A percentile compares a stretch with the other conserved stretches of the same genome.
These are phyloP conservation scores for Hemibagrus wyckioides DNA, from an alignment of 2,113 vertebrate species.

Conservation along the genomic window DNA sequence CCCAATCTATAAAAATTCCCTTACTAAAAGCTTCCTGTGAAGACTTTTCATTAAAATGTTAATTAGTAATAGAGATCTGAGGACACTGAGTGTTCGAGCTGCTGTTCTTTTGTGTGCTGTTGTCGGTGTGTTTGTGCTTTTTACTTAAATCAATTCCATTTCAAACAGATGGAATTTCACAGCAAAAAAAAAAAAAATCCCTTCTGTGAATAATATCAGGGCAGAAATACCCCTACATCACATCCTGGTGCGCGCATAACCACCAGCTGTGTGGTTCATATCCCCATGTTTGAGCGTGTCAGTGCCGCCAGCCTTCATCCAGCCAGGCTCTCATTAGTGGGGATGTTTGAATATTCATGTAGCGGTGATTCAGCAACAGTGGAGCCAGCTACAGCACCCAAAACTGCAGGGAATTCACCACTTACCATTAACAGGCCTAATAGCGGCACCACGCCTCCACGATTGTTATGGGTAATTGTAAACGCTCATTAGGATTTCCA, in stretches of 20 bases:
- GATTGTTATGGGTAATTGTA: slow-evolving; percentile 57
- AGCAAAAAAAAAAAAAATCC: slow-evolving; percentile 17
- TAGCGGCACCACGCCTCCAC: slow-evolving; percentile 51
- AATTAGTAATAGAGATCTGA: slow-evolving; percentile 44
- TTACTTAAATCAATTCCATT: slow-evolving; percentile 42
- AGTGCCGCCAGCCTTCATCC: slow-evolving; percentile 46
- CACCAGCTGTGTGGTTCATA: slow-evolving; percentile 55
- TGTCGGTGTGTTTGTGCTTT: slow-evolving; percentile 46
- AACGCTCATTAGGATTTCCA: slow-evolving; percentile 51
- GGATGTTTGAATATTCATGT: slow-evolving; percentile 55
- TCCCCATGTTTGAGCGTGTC: slow-evolving; percentile 34
- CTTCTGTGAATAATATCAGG: slow-evolving; percentile 36
- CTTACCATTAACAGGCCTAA: slow-evolving; percentile 57
- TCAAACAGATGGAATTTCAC: slow-evolving; percentile 42
- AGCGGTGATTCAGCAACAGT: slow-evolving; percentile 45
- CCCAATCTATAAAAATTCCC: neutral
- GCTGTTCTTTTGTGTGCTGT: slow-evolving; percentile 31
- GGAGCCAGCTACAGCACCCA: slow-evolving; percentile 48
- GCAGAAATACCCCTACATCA: slow-evolving; percentile 49
- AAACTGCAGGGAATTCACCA: slow-evolving; percentile 56
- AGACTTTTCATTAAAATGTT: slow-evolving; percentile 31
- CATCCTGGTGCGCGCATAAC: slow-evolving; percentile 41
- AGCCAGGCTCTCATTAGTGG: slow-evolving; percentile 51
- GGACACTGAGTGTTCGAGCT: slow-evolving; percentile 22
- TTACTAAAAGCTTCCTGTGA: slow-evolving; percentile 15